These are phyloP conservation scores for Lepidonotus clava DNA, from an alignment of 2,888 invertebrate genomes.

Conservation along the genomic window DNA sequence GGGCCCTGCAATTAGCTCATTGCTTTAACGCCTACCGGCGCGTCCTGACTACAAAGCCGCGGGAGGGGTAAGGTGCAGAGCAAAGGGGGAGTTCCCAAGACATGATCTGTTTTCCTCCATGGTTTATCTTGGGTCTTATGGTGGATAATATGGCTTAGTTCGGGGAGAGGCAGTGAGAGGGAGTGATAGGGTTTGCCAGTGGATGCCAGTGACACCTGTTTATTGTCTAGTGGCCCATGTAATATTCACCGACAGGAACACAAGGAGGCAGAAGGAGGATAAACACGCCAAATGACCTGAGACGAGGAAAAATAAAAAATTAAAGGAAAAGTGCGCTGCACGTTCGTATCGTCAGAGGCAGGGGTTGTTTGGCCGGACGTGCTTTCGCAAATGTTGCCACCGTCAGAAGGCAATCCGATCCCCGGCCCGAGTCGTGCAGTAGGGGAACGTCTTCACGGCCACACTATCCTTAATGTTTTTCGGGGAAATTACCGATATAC, in stretches of 20 bases:
- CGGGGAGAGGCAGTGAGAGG: neutral
- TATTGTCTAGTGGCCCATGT: slow-evolving; percentile 25
- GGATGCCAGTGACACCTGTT: neutral
- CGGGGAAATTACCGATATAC: no score
- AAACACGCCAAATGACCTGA: slow-evolving; percentile 49
- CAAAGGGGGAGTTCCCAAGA: neutral
- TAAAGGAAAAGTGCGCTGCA: neutral
- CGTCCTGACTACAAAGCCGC: no score
- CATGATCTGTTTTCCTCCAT: slow-evolving; percentile 19
- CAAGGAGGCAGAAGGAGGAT: neutral
- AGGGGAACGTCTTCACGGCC: no score
- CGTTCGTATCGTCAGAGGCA: slow-evolving; percentile 32
- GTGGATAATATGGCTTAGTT: neutral
- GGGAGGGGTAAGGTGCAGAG: neutral
- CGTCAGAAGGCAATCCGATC: neutral
- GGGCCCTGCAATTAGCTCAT: slow-evolving; percentile 21
- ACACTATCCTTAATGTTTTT: no score
- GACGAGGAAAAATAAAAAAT: slow-evolving; percentile 48
- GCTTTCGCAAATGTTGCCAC: slow-evolving; percentile 30
- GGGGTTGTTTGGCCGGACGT: slow-evolving; percentile 31
- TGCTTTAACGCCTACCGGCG: neutral
- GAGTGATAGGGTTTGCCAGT: neutral
- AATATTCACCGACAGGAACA: slow-evolving; percentile 16
- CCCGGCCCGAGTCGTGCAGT: no score
- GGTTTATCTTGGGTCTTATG: slow-evolving; percentile 10